Conservation (phyloP, 2,113 vertebrate species). For the Gnathonemus longibarbis region DNA sequence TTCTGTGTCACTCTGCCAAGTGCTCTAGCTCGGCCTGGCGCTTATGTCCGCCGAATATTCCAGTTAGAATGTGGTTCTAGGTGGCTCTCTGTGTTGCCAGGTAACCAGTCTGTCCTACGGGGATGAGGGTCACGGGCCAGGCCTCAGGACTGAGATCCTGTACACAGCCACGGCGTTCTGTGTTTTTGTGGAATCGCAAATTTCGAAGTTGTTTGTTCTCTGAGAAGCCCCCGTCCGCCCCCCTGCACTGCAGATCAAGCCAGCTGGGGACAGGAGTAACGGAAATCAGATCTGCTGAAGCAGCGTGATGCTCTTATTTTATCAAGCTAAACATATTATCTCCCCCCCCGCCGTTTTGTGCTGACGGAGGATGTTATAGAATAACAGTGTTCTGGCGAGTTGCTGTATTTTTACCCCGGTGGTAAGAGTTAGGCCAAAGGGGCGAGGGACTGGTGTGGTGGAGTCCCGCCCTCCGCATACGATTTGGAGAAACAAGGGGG, state of each 20-base stretch:
- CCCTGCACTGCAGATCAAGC: neutral
- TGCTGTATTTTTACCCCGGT: neutral
- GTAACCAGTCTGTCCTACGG: neutral
- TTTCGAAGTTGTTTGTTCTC: neutral
- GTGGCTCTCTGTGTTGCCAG: neutral
- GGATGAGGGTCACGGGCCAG: neutral
- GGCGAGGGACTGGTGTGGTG: slow-evolving; percentile 5
- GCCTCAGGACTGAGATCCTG: neutral
- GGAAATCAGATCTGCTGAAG: neutral
- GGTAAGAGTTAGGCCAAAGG: slow-evolving; percentile 17
- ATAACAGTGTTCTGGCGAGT: neutral
- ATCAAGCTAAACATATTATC: slow-evolving; percentile 1
- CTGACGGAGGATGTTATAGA: neutral
- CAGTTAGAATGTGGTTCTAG: neutral
- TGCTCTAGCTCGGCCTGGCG: neutral
- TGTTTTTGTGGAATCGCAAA: neutral
- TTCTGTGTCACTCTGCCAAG: neutral
- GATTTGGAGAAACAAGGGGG: slow-evolving; percentile 33
- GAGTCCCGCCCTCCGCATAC: slow-evolving; percentile 20
- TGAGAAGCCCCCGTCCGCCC: neutral
- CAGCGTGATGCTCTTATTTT: slow-evolving; percentile 4
- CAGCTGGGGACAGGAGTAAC: neutral
- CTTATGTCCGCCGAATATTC: neutral
- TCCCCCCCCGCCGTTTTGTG: neutral
- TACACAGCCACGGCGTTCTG: neutral